phyloP scores from a whole-genome alignment of 2,113 vertebrate genomes.

The Gambusia holbrooki region DNA sequence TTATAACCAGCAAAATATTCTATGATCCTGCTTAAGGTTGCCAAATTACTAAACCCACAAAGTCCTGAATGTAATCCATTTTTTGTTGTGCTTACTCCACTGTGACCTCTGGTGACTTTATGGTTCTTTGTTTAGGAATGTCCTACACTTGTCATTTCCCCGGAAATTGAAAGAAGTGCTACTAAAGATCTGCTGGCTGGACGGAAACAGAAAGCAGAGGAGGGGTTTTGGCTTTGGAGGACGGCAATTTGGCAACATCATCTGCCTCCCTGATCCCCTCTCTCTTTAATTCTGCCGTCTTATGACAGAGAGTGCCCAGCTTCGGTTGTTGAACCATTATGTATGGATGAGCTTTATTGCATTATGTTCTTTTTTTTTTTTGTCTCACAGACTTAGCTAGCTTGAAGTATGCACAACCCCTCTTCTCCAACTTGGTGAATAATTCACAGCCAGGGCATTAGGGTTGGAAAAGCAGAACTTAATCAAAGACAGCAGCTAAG shows the following conservation, averaged over 20 bases:
- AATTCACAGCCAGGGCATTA: slow-evolving; percentile 75
- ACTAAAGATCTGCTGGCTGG: slow-evolving; percentile 39
- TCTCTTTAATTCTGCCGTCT: slow-evolving; percentile 58
- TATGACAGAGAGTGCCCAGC: slow-evolving; percentile 43
- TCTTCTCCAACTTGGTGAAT: slow-evolving; percentile 70
- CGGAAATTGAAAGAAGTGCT: slow-evolving; percentile 39
- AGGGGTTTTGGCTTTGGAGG: slow-evolving; percentile 44
- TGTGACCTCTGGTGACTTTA: slow-evolving; percentile 44
- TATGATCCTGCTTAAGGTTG: slow-evolving; percentile 23
- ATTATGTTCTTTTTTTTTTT: slow-evolving; percentile 70
- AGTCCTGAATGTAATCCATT: slow-evolving; percentile 15
- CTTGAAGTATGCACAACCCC: slow-evolving; percentile 70
- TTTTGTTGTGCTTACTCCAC: slow-evolving; percentile 18
- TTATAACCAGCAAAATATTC: slow-evolving; percentile 40
- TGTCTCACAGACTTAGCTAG: slow-evolving; percentile 75
- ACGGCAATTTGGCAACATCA: slow-evolving; percentile 43
- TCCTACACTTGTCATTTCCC: slow-evolving; percentile 52
- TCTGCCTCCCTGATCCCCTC: slow-evolving; percentile 51
- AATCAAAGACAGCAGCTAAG: slow-evolving; percentile 75
- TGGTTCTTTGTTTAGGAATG: slow-evolving; percentile 35
- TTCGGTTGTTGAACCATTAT: slow-evolving; percentile 66
- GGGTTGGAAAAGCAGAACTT: slow-evolving; percentile 71
- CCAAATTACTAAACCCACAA: slow-evolving; percentile 22
- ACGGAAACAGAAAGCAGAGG: slow-evolving; percentile 32
- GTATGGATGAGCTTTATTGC: slow-evolving; percentile 73